Base-by-base conservation (phyloP, 92 coral and sea anemone species). In the Nematostella vectensis region DNA sequence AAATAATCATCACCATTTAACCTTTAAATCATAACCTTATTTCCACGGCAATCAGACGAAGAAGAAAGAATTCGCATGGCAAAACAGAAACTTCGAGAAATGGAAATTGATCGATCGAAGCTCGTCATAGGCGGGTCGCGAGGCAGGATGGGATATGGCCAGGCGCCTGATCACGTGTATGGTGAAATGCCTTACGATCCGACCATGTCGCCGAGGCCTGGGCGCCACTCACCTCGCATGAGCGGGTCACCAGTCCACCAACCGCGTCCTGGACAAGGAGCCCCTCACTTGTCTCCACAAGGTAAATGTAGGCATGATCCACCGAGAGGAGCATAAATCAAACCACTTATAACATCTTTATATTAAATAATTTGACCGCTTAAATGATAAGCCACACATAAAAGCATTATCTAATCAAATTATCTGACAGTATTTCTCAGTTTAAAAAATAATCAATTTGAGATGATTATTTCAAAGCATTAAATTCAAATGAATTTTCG, bases 61-160 rank as follows among this genome's bases (percentile, higher is more conserved):
- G 95, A 85, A 49, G 83, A 75, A 33, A 61, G 94, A 40, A 75
- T 76, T 45, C 68, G 83, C 63, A 61, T 62, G 25, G 94, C 78
- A 30, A 78, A 71, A 47, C 94, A 73, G 75, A 79, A 75, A 55
- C 27, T 74, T 12, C 69, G 62, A 42, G 94, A 83, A 26, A 58
- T 83, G 55, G 94, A 83, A 25, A 50, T 69, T 2, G 68, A 66
- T 17, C 78, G 71, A 58, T 77, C 87, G 30, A 83, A 83, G 62
- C 64, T 83, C 25, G 86, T 83, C 13, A 79, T 83, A 25, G 87
- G 87, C 65, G 87, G 94, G 43, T 64, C 87, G 19, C 77, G 80
- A 64, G 94, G 94, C 60, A 59, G 94, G 76, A 62, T 75, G 70
- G 83, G 82, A 59, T 83, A 78, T 53, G 94, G 94, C 37, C 87